phyloP scores from a whole-genome alignment of 2,888 invertebrate genomes.

The Allophyes oxyacanthae region DNA sequence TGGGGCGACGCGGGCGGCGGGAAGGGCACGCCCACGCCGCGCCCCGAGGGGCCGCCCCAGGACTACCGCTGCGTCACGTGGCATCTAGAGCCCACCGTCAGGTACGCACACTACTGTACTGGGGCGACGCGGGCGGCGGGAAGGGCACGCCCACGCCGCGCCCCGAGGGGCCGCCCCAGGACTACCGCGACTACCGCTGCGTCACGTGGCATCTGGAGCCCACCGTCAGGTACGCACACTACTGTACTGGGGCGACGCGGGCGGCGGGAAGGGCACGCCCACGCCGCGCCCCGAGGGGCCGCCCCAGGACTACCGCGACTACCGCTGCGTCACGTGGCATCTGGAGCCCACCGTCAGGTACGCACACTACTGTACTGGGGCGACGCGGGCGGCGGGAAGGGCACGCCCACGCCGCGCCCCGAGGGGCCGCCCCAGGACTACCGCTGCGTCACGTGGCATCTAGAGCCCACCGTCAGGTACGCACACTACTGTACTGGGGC shows the following conservation, averaged over 20 bases:
- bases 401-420: conserved; percentile 57
- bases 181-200: conserved; percentile 97
- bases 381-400: conserved; percentile 56
- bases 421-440: conserved; percentile 87
- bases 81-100: conserved; percentile 98
- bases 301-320: conserved; percentile 90
- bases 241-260: conserved; percentile 41
- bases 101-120: conserved; percentile 82
- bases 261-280: conserved; percentile 60
- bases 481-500: conserved; percentile 11
- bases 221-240: conserved; percentile 93
- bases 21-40: conserved; percentile 57
- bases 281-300: conserved; percentile 38
- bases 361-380: conserved; percentile 21
- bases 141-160: conserved; percentile 56
- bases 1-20: conserved; percentile 56
- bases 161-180: conserved; percentile 25
- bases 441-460: conserved; percentile 98
- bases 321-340: conserved; percentile 98
- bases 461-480: conserved; percentile 97
- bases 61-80: conserved; percentile 98
- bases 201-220: conserved; percentile 99
- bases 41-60: conserved; percentile 24
- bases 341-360: conserved; percentile 97
- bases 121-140: conserved; percentile 57